Base-by-base conservation (phyloP, 1,140 invertebrate species). In the Tyrophagus putrescentiae region DNA sequence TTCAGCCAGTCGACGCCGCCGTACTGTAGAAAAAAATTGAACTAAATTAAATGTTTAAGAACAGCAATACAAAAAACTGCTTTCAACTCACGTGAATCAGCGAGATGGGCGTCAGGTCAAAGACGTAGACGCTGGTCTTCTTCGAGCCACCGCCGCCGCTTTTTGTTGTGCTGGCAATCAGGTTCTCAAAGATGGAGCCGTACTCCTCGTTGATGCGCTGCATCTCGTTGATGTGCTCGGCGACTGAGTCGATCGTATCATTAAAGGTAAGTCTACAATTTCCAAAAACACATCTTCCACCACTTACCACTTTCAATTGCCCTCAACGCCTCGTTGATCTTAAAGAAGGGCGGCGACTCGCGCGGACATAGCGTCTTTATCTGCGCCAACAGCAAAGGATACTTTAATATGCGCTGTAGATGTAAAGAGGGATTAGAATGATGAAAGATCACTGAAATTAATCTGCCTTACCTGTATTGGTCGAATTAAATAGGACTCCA, bases 211-310 rank as follows among this genome's bases (percentile, higher is more conserved):
- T 93, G 69, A 98, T 95, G 76, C 93, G 81, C 78, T 97, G 93
- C 93, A 97, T 97, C 77, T 98, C 93, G 73, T 98, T 98, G 66
- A 98, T 96, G 73, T 98, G 94, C 75, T 96, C 92, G n/a, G 93
- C 94, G 56, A 97, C 92, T 59, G 23, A 29, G 11, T 60, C 23
- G 9, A 56, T 56, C 18, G 31, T 27, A n/a, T n/a, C n/a, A n/a
- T n/a, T n/a, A 25, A 2, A 2, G 33, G 28, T 1, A 45, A n/a
- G n/a, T n/a, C n/a, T n/a, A n/a, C n/a, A n/a, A n/a, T n/a, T n/a
- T n/a, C n/a, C n/a, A n/a, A n/a, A n/a, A n/a, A n/a, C n/a, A n/a
- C n/a, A n/a, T n/a, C n/a, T 54, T 42, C 18, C 25, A 3, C 44
- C 34, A 3, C 36, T 50, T 45, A 59, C 57, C 57, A n/a, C 27